Percentiles rank a stretch among this genome's conserved stretches.
Conservation (phyloP, 1,140 invertebrate genomes). For the Achatina immaculata region DNA sequence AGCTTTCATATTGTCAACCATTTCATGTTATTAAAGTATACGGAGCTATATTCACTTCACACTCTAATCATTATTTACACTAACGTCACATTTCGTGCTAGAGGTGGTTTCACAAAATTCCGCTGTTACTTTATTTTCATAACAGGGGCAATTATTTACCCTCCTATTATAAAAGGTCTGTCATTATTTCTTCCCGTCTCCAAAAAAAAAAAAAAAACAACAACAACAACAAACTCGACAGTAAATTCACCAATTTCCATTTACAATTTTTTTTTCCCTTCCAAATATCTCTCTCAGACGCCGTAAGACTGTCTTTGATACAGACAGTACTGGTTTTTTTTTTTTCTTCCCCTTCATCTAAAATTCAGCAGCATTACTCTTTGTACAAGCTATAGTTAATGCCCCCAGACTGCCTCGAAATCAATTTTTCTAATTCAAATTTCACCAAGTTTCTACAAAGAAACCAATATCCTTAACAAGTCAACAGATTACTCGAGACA, state of each 20-base stretch:
- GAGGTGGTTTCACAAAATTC: no score
- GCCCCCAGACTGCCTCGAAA: neutral
- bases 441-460: slow-evolving; percentile 12
- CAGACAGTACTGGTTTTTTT: neutral
- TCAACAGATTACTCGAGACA: slow-evolving; percentile 20
- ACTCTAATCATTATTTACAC: no score
- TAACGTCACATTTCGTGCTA: no score
- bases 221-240: no score
- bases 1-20: no score
- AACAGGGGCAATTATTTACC: no score
- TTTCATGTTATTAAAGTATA: no score
- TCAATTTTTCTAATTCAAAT: slow-evolving; percentile 19
- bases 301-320: neutral
- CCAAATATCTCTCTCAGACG: neutral
- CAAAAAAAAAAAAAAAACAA: no score
- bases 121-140: no score
- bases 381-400: slow-evolving; percentile 8
- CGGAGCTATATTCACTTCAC: no score
- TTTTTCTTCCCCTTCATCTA: neutral
- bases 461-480: slow-evolving; percentile 26
- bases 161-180: no score
- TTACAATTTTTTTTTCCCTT: neutral
- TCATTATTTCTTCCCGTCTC: no score
- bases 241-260: neutral
- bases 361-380: slow-evolving; percentile 10